Base-by-base conservation (phyloP, 1,140 invertebrate genomes). In the Ceratosolen solmsi region DNA sequence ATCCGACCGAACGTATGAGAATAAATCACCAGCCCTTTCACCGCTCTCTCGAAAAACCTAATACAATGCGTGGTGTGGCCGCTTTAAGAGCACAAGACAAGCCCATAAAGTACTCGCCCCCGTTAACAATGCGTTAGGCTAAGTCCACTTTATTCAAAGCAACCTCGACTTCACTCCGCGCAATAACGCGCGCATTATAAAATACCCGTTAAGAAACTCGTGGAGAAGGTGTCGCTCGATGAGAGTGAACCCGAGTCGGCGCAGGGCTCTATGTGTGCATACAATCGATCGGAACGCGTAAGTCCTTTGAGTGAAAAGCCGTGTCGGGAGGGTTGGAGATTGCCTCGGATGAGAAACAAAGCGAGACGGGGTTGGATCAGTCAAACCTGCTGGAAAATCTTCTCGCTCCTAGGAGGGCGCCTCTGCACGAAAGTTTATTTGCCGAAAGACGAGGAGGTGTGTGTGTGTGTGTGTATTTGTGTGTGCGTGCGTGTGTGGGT, bases 131-230 rank as follows among this genome's bases (percentile, higher is more conserved):
- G 27, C 33, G 20, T 33, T 46, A 56, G 60, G 25, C 58, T 68
- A 68, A 76, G 80, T 75, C 80, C 3, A 58, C 60, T 70, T 82
- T 82, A 82, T 76, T 68, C 80, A 58, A 56, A 65, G 72, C 30
- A 56, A 27, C 38, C n/a, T 20, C n/a, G 51, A 56, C 1, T 60
- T n/a, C 1, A 17, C 51, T 2, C 33, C 9, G 36, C 3, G 22
- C 9, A 70, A 78, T 56, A 56, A 71, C 22, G 30, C 33, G 5
- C 1, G 36, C 74, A 76, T 76, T 49, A 49, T 76, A 76, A 76
- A 46, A 46, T 46, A 46, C 41, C 5, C 5, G 7, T 5, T 27
- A 49, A 46, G 27, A 77, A 49, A 77, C 56, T 22, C 8, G 3
- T 33, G 27, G n/a, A n/a, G 15, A 7, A 30, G 30, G 15, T 17